Conservation (phyloP, 2,888 invertebrate genomes). For the Mystacides longicornis region DNA sequence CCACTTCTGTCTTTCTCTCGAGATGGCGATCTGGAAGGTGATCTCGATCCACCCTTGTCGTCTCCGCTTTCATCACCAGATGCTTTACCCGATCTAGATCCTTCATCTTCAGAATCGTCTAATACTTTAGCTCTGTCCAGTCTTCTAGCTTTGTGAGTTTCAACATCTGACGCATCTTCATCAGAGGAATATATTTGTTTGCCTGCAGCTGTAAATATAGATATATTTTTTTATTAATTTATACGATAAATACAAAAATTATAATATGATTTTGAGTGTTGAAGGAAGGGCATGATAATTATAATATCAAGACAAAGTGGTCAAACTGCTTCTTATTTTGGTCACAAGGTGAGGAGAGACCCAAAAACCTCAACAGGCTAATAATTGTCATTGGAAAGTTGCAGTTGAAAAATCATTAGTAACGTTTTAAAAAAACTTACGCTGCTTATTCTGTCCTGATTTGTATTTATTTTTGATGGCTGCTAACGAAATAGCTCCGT, state of each 20-base stretch:
- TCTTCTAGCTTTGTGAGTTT: conserved; percentile 63
- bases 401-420: too few relatives aligned
- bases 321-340: too few relatives aligned
- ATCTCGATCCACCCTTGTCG: conserved; percentile 27
- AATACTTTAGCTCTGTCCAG: conserved; percentile 70
- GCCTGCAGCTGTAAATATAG: conserved; percentile 36
- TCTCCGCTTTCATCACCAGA: conserved; percentile 35
- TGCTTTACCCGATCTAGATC: conserved; percentile 28
- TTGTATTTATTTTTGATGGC: conserved; percentile 95
- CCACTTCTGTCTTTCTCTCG: conserved; percentile 14
- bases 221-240: too few relatives aligned
- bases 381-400: too few relatives aligned
- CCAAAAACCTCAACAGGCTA: too few relatives aligned
- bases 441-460: conserved; percentile 48
- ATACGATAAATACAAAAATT: too few relatives aligned
- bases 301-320: too few relatives aligned
- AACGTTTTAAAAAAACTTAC: conserved; percentile 8
- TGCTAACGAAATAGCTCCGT: conserved; percentile 83
- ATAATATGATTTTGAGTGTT: too few relatives aligned
- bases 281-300: too few relatives aligned
- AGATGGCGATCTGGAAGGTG: conserved; percentile 14
- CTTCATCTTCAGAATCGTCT: conserved; percentile 68
- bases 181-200: conserved; percentile 84
- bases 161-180: conserved; percentile 78
- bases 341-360: too few relatives aligned